A percentile compares a stretch with the other conserved stretches of the same genome.
Evolutionary conservation across 2,888 invertebrate species (phyloP).

Genomic region (Ptilodon capucinus): DNA sequence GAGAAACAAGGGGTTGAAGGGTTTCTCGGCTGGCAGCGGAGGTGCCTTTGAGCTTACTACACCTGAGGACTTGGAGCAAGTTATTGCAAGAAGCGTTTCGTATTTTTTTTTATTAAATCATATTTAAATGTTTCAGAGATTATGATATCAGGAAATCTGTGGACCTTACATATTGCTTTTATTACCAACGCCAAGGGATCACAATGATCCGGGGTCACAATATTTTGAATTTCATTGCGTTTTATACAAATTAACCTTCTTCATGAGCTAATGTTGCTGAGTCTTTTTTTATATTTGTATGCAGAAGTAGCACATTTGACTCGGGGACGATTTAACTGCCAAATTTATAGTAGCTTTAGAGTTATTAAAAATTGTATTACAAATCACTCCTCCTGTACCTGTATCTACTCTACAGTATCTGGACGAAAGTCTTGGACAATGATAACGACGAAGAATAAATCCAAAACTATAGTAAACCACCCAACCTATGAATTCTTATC

Average conservation of each 20-base stretch:
- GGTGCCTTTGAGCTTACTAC: conserved; percentile 31
- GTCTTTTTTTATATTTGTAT: no score
- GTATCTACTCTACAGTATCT: no score
- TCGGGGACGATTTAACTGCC: no score
- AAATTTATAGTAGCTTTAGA: no score
- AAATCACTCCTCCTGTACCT: no score
- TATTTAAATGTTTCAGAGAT: no score
- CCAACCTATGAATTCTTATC: background rate
- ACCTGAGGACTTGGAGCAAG: conserved; percentile 17
- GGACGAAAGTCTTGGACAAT: no score
- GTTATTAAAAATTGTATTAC: no score
- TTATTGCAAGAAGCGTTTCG: conserved; percentile 1
- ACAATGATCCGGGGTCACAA: conserved; percentile 23
- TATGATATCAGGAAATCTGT: no score
- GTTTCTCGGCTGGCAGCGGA: conserved; percentile 21
- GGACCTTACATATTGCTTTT: no score
- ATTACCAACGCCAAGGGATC: conserved; percentile 37
- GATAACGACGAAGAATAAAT: background rate
- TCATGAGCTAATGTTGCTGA: no score
- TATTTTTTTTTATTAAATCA: conserved; percentile 1
- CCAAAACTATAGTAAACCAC: background rate
- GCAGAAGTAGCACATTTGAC: no score
- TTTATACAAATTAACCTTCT: conserved; percentile 35
- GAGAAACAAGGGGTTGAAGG: conserved; percentile 33
- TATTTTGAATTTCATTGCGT: conserved; percentile 50